Percentiles rank a stretch among this genome's conserved stretches.
phyloP scores from a whole-genome alignment of 2,113 vertebrate species.

The Lasiurus borealis region DNA sequence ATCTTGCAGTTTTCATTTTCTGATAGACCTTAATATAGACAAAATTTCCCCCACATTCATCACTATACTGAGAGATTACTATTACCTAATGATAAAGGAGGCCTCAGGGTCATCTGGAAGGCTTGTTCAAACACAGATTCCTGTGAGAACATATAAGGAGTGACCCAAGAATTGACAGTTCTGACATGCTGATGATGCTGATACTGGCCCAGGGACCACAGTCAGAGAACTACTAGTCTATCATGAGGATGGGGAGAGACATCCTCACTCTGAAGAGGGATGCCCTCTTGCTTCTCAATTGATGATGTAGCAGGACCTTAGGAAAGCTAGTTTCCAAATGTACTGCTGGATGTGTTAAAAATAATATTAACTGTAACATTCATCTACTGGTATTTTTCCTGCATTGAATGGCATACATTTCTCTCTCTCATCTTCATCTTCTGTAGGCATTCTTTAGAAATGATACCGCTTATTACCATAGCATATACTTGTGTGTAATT shows the following conservation, averaged over 20 bases:
- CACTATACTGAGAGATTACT: neutral
- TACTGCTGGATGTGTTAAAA: neutral
- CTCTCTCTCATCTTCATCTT: slow-evolving; percentile 72
- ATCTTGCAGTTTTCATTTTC: slow-evolving; percentile 29
- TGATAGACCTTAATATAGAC: slow-evolving; percentile 2
- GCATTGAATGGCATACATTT: slow-evolving; percentile 70
- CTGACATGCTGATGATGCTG: neutral
- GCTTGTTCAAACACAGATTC: neutral
- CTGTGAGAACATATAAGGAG: neutral
- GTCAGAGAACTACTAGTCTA: neutral
- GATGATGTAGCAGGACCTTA: neutral
- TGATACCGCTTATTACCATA: slow-evolving; percentile 79
- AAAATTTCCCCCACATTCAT: slow-evolving; percentile 23
- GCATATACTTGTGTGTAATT: slow-evolving; percentile 81
- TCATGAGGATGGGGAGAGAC: neutral
- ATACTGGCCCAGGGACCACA: neutral
- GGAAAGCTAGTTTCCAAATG: neutral
- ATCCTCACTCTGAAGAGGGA: neutral
- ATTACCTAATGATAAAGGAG: slow-evolving; percentile 14
- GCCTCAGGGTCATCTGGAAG: neutral
- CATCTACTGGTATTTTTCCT: slow-evolving; percentile 42
- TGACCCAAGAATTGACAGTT: neutral
- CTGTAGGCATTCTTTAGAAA: slow-evolving; percentile 76
- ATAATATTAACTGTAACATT: slow-evolving; percentile 25
- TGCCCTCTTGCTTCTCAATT: neutral